Evolutionary conservation across 2,113 vertebrate genomes (phyloP).

Genomic region (Neopipo cinnamomea): DNA sequence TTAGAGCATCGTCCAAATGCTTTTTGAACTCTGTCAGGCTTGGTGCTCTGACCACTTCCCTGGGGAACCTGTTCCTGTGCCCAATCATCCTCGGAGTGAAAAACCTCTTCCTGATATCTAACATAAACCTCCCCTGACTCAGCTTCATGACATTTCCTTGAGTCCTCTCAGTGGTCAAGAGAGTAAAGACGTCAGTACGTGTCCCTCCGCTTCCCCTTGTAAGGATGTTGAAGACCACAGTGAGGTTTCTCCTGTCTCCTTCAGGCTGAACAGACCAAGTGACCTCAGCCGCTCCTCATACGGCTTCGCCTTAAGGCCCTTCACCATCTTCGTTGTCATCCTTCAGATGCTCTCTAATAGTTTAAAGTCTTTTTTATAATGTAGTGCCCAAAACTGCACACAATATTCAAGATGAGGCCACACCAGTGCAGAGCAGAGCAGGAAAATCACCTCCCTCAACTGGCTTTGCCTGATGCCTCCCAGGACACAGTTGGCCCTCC

Average conservation of each 20-base stretch:
- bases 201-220: neutral
- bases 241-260: neutral
- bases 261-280: neutral
- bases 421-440: rapidly evolving
- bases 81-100: neutral
- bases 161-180: neutral
- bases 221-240: neutral
- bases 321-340: neutral
- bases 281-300: rapidly evolving
- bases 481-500: neutral
- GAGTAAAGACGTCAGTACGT: neutral
- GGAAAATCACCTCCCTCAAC: neutral
- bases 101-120: neutral
- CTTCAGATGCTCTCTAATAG: rapidly evolving
- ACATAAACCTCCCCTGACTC: neutral
- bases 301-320: rapidly evolving
- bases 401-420: rapidly evolving
- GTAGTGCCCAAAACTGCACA: neutral
- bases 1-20: neutral
- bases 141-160: neutral
- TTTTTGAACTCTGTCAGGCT: neutral
- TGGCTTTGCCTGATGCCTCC: rapidly evolving
- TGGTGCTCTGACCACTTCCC: neutral
- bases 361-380: rapidly evolving
- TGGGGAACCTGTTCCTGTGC: neutral